Base-by-base conservation (phyloP, 2,113 vertebrate genomes). In the Festucalex cinctus region DNA sequence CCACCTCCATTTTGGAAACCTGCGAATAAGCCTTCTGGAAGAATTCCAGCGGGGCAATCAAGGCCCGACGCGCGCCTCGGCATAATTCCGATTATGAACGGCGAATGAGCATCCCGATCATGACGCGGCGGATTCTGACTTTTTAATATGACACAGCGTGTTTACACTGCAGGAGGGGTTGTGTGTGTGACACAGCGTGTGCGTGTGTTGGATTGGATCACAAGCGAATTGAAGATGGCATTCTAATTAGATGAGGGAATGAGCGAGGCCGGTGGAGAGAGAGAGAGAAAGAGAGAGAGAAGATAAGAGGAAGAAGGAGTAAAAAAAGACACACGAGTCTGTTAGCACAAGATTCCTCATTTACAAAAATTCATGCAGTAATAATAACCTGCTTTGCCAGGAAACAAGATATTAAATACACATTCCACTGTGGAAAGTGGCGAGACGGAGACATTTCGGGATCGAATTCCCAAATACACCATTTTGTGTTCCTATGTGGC, bases 121-220 rank as follows among this genome's bases (percentile, higher is more conserved):
- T 87, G 83, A 84, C 83, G 80, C 78, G 82, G 82, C 80, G 19
- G 68, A 84, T 77, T 80, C 66, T 63, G 80, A 82, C 75, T 77
- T 86, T 73, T 43, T 69, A 80, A 83, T 78, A 75, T 84, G 77
- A 84, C 85, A 84, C 80, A 75, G 85, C 71, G 61, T 83, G 83
- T 86, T 88, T 87, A 81, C 83, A 78, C 77, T 80, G 82, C 82
- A 83, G 80, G 74, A 76, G 73, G 82, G 82, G 24, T 9, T 16
- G 46, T 37, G 14, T 26, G 48, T 28, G 64, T 12, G 48, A 32
- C 19, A 8, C 48, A 49, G 46, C 14, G 49, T 70, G 54, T 66
- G 39, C 35, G 22, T 73, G 58, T 71, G 53, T 70, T 65, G 36
- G 6, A 53, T 59, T 63, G 13, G 65, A 68, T 57, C 19, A 61